Percentiles rank a stretch among this genome's conserved stretches.
These are phyloP conservation scores for Megaleporinus macrocephalus DNA, from an alignment of 2,113 vertebrate genomes.

Conservation along the genomic window DNA sequence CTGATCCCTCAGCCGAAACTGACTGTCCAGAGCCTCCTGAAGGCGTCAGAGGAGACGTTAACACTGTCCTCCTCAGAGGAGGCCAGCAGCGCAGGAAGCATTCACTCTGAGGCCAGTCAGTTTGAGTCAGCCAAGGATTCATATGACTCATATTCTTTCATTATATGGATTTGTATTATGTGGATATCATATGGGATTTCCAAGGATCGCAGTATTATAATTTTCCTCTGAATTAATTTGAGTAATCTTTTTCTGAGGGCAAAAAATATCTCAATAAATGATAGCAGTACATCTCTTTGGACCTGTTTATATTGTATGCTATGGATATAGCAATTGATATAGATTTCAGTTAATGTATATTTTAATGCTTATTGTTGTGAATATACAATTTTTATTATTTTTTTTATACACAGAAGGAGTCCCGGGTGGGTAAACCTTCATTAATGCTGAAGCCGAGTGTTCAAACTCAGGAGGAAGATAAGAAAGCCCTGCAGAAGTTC, in stretches of 20 bases:
- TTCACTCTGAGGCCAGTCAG: conserved; percentile 59
- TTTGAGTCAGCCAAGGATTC: neutral
- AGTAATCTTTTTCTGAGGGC: no score
- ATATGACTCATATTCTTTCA: no score
- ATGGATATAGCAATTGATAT: no score
- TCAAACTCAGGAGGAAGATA: conserved; percentile 61
- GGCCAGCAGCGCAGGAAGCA: conserved; percentile 36
- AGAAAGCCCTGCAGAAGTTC: conserved; percentile 67
- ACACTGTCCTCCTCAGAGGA: conserved; percentile 51
- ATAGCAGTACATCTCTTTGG: no score
- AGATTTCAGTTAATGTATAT: no score
- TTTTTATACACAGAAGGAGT: conserved; percentile 61
- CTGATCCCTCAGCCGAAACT: conserved; percentile 37
- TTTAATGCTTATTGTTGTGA: neutral
- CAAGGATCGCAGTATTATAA: neutral
- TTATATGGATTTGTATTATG: neutral
- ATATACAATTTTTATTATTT: neutral
- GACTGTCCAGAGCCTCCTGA: conserved; percentile 4
- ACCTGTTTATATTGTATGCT: no score
- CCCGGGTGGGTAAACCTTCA: conserved; percentile 50
- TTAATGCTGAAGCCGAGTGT: conserved; percentile 64
- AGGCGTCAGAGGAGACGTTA: conserved; percentile 62
- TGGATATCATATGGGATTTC: no score
- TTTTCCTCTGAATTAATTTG: neutral
- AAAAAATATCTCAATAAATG: no score